Evolutionary conservation across 2,888 invertebrate species (phyloP).

Genomic region (Microctonus hyperodae): DNA sequence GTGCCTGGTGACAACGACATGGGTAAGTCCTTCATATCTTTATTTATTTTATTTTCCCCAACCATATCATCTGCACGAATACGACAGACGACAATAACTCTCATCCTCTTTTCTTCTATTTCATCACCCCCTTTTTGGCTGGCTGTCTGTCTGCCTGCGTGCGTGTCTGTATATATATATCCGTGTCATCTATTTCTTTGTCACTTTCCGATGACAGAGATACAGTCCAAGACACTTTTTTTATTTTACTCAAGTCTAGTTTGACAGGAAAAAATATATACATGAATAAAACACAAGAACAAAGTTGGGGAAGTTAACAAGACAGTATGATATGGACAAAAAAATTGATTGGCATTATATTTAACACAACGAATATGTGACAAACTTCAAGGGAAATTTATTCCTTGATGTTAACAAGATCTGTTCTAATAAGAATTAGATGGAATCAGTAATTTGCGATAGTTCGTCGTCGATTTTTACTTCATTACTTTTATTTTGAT

Average conservation of each 20-base stretch:
- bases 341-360: not conserved
- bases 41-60: conserved; percentile 10
- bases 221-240: not conserved
- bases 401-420: too few species aligned
- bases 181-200: conserved; percentile 7
- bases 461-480: not conserved
- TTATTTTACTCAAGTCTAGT: not conserved
- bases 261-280: not conserved
- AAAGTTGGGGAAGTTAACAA: not conserved
- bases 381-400: not conserved
- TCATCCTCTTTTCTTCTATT: conserved; percentile 4
- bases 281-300: not conserved
- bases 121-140: conserved; percentile 12
- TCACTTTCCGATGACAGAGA: conserved; percentile 7
- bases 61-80: conserved; percentile 15
- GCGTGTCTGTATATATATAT: not conserved
- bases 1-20: conserved; percentile 69
- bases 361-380: not conserved
- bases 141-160: not conserved
- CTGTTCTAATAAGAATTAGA: not conserved
- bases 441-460: not conserved
- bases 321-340: not conserved
- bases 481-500: too few species aligned
- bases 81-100: conserved; percentile 9
- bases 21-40: conserved; percentile 61